Conservation (phyloP, 2,888 invertebrate species). For the Dyspetes luteomarginatus region DNA sequence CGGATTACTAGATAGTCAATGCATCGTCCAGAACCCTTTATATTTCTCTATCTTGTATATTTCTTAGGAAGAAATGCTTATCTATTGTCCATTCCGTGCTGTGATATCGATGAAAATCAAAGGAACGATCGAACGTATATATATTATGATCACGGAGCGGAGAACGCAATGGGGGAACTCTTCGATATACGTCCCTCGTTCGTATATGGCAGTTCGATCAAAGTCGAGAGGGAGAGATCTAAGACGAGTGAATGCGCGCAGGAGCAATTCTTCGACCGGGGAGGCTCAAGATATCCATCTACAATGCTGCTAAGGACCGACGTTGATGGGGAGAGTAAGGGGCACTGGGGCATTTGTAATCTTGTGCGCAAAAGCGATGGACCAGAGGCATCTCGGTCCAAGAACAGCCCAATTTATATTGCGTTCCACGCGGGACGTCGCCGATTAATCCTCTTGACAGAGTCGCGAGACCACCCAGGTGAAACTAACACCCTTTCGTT, state of each 20-base stretch:
- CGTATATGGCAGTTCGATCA: slow-evolving; percentile 74
- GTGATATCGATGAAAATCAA: slow-evolving; percentile 32
- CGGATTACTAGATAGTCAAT: too few species aligned
- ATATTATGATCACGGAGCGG: slow-evolving; percentile 5
- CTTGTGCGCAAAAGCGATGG: slow-evolving; percentile 74
- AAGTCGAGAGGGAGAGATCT: slow-evolving; percentile 67
- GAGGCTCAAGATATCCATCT: slow-evolving; percentile 79
- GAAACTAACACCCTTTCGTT: slow-evolving; percentile 80
- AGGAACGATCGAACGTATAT: not conserved
- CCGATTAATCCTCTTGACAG: slow-evolving; percentile 81
- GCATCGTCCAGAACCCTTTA: too few species aligned
- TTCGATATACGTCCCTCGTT: slow-evolving; percentile 63
- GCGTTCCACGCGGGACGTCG: slow-evolving; percentile 78
- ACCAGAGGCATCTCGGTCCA: slow-evolving; percentile 53
- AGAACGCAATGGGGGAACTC: slow-evolving; percentile 50
- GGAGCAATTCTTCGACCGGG: slow-evolving; percentile 73
- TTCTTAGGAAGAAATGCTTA: too few species aligned
- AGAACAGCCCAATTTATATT: slow-evolving; percentile 81
- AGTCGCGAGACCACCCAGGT: slow-evolving; percentile 82
- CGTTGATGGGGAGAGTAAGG: slow-evolving; percentile 57
- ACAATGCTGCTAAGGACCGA: slow-evolving; percentile 80
- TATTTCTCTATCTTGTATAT: too few species aligned
- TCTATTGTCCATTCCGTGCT: slow-evolving; percentile 1
- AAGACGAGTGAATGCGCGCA: slow-evolving; percentile 52
- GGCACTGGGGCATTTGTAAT: slow-evolving; percentile 79